Percentiles rank a stretch among this genome's conserved stretches.
These are phyloP conservation scores for Galleria mellonella DNA, from an alignment of 1,140 invertebrate species.

Conservation along the genomic window DNA sequence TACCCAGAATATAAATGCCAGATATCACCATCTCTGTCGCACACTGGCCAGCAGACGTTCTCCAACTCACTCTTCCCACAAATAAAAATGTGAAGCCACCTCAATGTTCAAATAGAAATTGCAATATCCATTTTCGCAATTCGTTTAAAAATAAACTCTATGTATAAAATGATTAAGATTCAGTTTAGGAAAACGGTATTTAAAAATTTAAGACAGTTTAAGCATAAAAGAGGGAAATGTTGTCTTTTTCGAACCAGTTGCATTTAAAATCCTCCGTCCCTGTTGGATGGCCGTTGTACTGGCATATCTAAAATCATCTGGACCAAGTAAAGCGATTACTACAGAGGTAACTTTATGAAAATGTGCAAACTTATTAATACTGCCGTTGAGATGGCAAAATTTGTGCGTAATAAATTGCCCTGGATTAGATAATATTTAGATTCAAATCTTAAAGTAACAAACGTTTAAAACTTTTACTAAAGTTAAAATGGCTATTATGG, in stretches of 20 bases:
- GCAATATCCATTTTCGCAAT: conserved; percentile 37
- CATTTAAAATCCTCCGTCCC: conserved; percentile 66
- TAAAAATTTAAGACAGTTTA: conserved; percentile 24
- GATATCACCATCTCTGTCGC: conserved; percentile 38
- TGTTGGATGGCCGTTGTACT: conserved; percentile 48
- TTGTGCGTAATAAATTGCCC: conserved; percentile 10
- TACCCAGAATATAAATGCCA: conserved; percentile 71
- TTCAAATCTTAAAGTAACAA: too few species aligned
- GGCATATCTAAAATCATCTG: conserved; percentile 66
- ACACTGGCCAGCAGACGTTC: conserved; percentile 19
- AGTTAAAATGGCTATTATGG: too few species aligned
- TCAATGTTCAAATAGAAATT: conserved; percentile 57
- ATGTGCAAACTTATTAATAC: conserved; percentile 59
- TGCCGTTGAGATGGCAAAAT: conserved; percentile 39
- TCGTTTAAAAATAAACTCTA: conserved; percentile 29
- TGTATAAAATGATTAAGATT: conserved; percentile 11
- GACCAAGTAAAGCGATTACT: conserved; percentile 66
- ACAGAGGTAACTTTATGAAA: conserved; percentile 51
- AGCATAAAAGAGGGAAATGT: conserved; percentile 41
- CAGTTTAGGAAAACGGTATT: conserved; percentile 12
- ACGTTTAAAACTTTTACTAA: conserved; percentile 3
- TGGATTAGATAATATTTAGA: conserved; percentile 8
- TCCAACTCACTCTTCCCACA: conserved; percentile 51
- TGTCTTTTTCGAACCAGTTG: conserved; percentile 71
- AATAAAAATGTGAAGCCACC: conserved; percentile 68